Evolutionary conservation across 2,888 invertebrate genomes (phyloP).

Genomic region (Synergus itoensis): DNA sequence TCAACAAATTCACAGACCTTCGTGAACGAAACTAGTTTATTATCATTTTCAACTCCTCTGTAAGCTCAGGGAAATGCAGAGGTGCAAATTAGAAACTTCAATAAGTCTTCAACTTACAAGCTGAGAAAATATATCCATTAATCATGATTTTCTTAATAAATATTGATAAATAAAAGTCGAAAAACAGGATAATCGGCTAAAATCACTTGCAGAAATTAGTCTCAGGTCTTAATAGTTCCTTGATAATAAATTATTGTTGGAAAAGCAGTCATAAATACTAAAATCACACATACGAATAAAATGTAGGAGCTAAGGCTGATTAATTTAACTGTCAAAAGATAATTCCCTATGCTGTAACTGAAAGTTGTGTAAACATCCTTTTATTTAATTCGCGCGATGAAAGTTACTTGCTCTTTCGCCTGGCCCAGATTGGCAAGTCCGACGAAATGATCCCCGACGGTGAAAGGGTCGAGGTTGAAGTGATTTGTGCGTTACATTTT

Average conservation of each 20-base stretch:
- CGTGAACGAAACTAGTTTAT: slow-evolving; percentile 18
- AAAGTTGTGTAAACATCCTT: slow-evolving; percentile 32
- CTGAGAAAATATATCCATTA: background rate
- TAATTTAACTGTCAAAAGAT: slow-evolving; percentile 2
- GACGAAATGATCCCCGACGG: slow-evolving; percentile 42
- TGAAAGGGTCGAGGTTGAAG: slow-evolving; percentile 48
- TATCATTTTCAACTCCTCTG: slow-evolving; percentile 1
- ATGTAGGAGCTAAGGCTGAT: background rate
- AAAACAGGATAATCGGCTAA: background rate
- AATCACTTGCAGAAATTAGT: too few relatives aligned
- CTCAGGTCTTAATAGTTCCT: background rate
- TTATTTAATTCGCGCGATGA: slow-evolving; percentile 37
- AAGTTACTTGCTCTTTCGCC: slow-evolving; percentile 44
- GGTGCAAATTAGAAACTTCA: background rate
- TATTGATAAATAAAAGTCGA: background rate
- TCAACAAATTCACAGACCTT: slow-evolving; percentile 39
- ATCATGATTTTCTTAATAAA: background rate
- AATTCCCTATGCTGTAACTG: slow-evolving; percentile 16
- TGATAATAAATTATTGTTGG: background rate
- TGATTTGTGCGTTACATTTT: slow-evolving; percentile 45
- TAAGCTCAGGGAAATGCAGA: background rate
- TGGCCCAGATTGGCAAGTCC: slow-evolving; percentile 49
- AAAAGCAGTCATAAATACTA: background rate
- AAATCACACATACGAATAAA: background rate
- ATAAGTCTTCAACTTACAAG: background rate